Base-by-base conservation (phyloP, 2,113 vertebrate genomes). In the Chrysemys picta region DNA sequence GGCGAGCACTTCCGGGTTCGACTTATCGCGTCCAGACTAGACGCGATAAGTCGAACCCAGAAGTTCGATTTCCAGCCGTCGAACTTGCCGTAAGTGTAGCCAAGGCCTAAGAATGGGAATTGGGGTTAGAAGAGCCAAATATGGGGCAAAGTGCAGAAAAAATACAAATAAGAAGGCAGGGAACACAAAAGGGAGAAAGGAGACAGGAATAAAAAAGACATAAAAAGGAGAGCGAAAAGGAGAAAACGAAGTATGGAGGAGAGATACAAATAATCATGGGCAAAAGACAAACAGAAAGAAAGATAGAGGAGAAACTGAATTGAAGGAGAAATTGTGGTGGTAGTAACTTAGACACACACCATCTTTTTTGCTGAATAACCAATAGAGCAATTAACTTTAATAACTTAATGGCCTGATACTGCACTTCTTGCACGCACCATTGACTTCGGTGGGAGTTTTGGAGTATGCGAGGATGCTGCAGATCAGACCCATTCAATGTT, bases 391-490 rank as follows among this genome's bases (percentile, higher is more conserved):
- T 65, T 65, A 65, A 69, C 19, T 72, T 38, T 72, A 72, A 38
- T n/a, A 22, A 72, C 35, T 54, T 72, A 69, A 38, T 72, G 8
- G 6, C 24, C 2, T 0, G 24, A 84, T 6, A 38, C 80, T 0
- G 1, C 3, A 22, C 72, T 87, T 89, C 56, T 16, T 69, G 80
- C 2, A 56, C 82, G 24, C 65, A 10, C 21, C 5, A 1, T 35
- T 25, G 84, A 56, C 17, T 24, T 35, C 47, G 45, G 4, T 0
- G 12, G 72, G 22, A 47, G 47, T 29, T 0, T 49, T 1, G 45
- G 38, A 47, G 10, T 2, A 59, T 5, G 8, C 0, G 16, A 17
- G 24, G 75, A 0, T 0, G 35, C 14, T 0, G 19, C 5, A 25
- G 31, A 38, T 16, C 1, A 2, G 21, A 52, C 5, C n/a, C 1